Percentiles rank a stretch among this genome's conserved stretches.
These are phyloP conservation scores for Blastobasis lacticolella DNA, from an alignment of 2,888 invertebrate genomes.

Conservation along the genomic window DNA sequence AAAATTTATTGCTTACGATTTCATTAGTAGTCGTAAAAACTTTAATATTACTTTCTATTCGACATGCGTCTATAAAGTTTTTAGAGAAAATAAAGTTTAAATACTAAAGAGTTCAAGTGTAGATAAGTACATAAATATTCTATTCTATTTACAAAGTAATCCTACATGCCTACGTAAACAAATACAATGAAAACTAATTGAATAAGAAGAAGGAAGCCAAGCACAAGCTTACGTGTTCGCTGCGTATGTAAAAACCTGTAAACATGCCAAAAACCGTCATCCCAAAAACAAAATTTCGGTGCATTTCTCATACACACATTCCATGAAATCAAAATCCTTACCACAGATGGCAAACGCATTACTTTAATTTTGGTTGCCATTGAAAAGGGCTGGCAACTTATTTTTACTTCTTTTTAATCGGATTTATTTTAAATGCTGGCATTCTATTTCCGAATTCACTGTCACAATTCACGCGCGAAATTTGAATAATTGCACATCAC, in stretches of 20 bases:
- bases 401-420: not conserved
- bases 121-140: no score
- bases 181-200: no score
- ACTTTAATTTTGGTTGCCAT: constrained; percentile 65
- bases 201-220: constrained; percentile 13
- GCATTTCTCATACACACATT: constrained; percentile 37
- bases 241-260: constrained; percentile 61
- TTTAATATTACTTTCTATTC: no score
- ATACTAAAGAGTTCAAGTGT: no score
- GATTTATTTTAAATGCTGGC: constrained; percentile 11
- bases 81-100: no score
- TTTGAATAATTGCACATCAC: not conserved
- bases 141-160: no score
- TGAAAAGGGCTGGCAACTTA: constrained; percentile 5
- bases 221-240: constrained; percentile 26
- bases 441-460: constrained; percentile 21
- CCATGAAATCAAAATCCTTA: constrained; percentile 34
- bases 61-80: no score
- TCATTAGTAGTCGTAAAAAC: no score
- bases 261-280: constrained; percentile 51
- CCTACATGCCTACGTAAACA: no score
- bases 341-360: constrained; percentile 69
- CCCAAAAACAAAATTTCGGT: constrained; percentile 31
- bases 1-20: no score
- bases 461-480: constrained; percentile 18